These are phyloP conservation scores for Heliconius nattereri DNA, from an alignment of 1,140 invertebrate species.

Conservation along the genomic window DNA sequence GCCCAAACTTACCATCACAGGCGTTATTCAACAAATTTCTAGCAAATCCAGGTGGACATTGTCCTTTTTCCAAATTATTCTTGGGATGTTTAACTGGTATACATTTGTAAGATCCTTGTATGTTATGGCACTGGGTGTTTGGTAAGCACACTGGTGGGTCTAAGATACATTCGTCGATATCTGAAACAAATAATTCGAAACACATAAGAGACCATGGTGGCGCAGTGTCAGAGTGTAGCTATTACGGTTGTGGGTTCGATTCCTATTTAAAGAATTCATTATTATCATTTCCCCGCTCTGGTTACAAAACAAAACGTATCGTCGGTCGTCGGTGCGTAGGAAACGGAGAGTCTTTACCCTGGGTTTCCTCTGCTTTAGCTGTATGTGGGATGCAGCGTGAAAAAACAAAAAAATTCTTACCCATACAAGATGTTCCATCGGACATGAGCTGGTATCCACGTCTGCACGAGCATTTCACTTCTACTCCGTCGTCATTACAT, in stretches of 20 bases:
- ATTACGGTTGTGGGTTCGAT: not conserved
- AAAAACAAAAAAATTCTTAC: slow-evolving; percentile 25
- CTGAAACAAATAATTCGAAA: slow-evolving; percentile 65
- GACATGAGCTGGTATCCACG: slow-evolving; percentile 86
- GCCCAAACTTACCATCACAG: slow-evolving; percentile 85
- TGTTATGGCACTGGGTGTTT: slow-evolving; percentile 83
- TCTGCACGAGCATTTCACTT: slow-evolving; percentile 84
- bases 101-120: slow-evolving; percentile 82
- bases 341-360: too few species aligned
- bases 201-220: too few species aligned
- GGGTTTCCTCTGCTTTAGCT: too few species aligned
- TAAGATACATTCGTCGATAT: slow-evolving; percentile 86
- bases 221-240: too few species aligned
- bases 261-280: too few species aligned
- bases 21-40: slow-evolving; percentile 82
- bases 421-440: slow-evolving; percentile 85
- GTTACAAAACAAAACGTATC: too few species aligned
- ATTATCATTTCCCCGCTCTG: too few species aligned
- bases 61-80: slow-evolving; percentile 48
- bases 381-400: too few species aligned
- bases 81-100: slow-evolving; percentile 55
- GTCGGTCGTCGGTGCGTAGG: too few species aligned
- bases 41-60: slow-evolving; percentile 84
- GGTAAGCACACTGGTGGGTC: slow-evolving; percentile 82
- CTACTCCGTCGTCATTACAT: slow-evolving; percentile 83